Evolutionary conservation across 2,797 vertebrate species (phyloP), one percentile per base, ranked within the genome.

Genomic region (Phrynocephalus vlangalii): DNA sequence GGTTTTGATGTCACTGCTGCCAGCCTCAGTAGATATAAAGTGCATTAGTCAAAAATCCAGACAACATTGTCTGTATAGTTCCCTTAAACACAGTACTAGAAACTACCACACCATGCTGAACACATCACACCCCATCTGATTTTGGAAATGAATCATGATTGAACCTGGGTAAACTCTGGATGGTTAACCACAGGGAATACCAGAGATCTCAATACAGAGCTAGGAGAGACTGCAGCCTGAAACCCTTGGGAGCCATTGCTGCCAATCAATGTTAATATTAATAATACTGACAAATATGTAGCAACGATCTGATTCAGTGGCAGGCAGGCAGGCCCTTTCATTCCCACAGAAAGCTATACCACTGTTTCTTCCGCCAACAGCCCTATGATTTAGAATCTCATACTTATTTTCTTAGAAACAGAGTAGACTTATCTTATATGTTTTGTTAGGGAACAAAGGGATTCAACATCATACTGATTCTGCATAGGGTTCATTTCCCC

Each of bases 321-420:
- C 16, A 63, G 20, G 60, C 16, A 63, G 20, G 60, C 3, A 63
- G 13, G 18, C 20, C 20, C 60, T 20, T 63, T 63, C 1, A 18
- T 18, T 63, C 18, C 15, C 13, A 15, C 18, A 63, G 72, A 33
- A 5, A 38, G 6, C 72, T 73, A 22, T 16, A 7, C 20, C n/a
- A 44, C 22, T 44, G 63, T 13, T 28, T 22, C 67, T 22, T 71
- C 28, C 8, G 8, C 24, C 2, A 0, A 33, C n/a, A 5, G 26
- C 30, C 50, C 0, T 0, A 11, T 87, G 1, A 0, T 20, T 0
- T 20, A 3, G 56, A 84, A 78, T 6, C 18, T 66, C 18, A 8
- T 52, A 2, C 28, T 8, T 44, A n/a, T 33, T 44, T 76, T 75
- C 24, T 48, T 7, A 83, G 48, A 72, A 28, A 22, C 44, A 6